Percentiles rank a stretch among this genome's conserved stretches.
Conservation (phyloP, 35 echinoderm and acorn worm species). For the Anneissia japonica region DNA sequence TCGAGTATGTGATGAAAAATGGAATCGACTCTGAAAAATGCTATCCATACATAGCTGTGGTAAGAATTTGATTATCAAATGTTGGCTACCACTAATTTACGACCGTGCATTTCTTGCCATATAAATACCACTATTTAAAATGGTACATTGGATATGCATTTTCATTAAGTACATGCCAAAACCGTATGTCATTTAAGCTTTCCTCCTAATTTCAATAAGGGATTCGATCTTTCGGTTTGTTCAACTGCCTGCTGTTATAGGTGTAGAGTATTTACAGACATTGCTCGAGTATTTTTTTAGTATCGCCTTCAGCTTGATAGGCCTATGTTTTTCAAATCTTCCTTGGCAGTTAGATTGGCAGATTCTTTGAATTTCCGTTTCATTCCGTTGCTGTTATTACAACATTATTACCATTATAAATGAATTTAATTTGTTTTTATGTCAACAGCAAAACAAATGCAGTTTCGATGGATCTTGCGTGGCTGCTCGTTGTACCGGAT, state of each 20-base stretch:
- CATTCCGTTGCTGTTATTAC: not conserved
- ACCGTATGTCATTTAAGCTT: no score
- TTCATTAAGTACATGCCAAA: not conserved
- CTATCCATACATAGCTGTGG: not conserved
- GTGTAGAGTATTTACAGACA: no score
- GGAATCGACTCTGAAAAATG: not conserved
- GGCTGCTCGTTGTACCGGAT: not conserved
- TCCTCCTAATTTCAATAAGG: no score
- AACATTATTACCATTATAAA: not conserved
- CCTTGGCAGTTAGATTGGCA: not conserved
- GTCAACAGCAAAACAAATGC: not conserved
- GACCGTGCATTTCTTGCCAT: not conserved
- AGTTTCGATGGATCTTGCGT: not conserved
- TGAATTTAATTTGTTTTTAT: not conserved
- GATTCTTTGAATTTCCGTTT: not conserved
- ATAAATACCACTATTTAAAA: not conserved
- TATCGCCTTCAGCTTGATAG: not conserved
- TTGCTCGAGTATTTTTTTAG: no score
- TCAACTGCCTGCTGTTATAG: no score
- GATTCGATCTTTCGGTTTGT: no score
- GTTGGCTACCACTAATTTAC: not conserved
- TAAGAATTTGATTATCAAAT: not conserved
- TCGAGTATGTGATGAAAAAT: not conserved
- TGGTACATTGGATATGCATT: not conserved
- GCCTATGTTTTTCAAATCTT: not conserved